Evolutionary conservation across 2,888 invertebrate species (phyloP), one percentile per base, ranked within the genome.

Genomic region (Lamellibrachia satsuma): DNA sequence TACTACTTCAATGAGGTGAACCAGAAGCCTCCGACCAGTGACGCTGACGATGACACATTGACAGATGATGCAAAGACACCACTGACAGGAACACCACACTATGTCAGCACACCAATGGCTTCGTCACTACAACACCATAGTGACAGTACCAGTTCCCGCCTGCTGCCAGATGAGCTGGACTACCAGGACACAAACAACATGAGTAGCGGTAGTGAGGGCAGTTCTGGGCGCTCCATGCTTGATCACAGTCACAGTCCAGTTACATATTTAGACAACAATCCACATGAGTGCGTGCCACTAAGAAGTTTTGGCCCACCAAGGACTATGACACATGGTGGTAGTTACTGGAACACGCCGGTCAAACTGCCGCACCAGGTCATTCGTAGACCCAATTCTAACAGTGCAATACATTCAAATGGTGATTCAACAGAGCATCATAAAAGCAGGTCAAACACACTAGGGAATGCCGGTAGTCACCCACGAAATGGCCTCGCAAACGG

Each of bases 1-100:
- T 98, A 98, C 95, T 98, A 91, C 93, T 94, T 93, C 92, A 94
- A 93, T 90, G 91, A 92, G n/a, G 93, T 92, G 75, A 90, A 92
- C 52, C 75, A 75, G 75, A 75, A 75, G 6, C 75, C 15, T n/a
- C 1, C 75, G 11, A 22, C 22, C 6, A 75, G 75, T 8, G 93
- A 92, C 8, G 90, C 52, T 22, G 92, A 75, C 27, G 92, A 57
- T 11, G 92, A 92, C 75, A 6, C 90, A 7, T 8, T 15, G n/a
- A 91, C n/a, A 3, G 92, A 90, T 11, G 93, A 93, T 52, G 90
- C 90, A 27, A 60, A 90, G 15, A 93, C 93, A 7, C 93, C 93
- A 22, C 93, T 93, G 22, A 93, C 92, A 11, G 93, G 92, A 15
- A 93, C 93, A 8, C 93, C 93, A n/a, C 92, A 90, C 51, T 57